A percentile compares a stretch with the other conserved stretches of the same genome.
phyloP scores from a whole-genome alignment of 2,113 vertebrate species.

The Notothenia coriiceps region DNA sequence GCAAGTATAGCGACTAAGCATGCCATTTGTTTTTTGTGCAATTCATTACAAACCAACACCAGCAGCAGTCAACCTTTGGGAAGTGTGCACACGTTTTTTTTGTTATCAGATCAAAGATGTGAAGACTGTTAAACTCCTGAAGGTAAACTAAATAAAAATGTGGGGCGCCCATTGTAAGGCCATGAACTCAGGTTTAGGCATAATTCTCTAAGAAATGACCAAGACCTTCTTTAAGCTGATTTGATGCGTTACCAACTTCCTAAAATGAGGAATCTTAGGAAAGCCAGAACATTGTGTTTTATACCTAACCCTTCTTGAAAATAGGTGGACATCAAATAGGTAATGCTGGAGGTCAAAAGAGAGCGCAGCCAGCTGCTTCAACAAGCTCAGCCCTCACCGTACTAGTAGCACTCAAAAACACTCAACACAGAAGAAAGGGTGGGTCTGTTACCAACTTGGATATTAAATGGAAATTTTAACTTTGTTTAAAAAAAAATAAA shows the following conservation, averaged over 20 bases:
- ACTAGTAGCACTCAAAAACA: slow-evolving; percentile 59
- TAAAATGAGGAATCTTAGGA: slow-evolving; percentile 34
- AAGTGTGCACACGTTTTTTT: slow-evolving; percentile 42
- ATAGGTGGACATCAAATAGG: slow-evolving; percentile 49
- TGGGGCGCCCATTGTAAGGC: slow-evolving; percentile 37
- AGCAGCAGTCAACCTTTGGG: slow-evolving; percentile 63
- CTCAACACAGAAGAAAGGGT: slow-evolving; percentile 36
- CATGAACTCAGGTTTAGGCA: slow-evolving; percentile 45
- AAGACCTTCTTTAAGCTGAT: slow-evolving; percentile 20
- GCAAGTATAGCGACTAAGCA: slow-evolving; percentile 67
- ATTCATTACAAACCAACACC: slow-evolving; percentile 65
- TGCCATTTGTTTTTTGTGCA: slow-evolving; percentile 72
- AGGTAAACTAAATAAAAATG: slow-evolving; percentile 56
- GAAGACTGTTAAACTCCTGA: slow-evolving; percentile 39
- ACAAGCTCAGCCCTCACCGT: slow-evolving; percentile 48
- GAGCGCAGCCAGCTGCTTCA: slow-evolving; percentile 51
- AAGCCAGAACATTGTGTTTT: slow-evolving; percentile 53
- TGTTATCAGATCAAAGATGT: slow-evolving; percentile 39
- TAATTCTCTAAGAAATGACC: slow-evolving; percentile 46
- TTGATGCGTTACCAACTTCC: slow-evolving; percentile 21
- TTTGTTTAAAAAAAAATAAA: slow-evolving; percentile 43
- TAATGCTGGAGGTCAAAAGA: slow-evolving; percentile 35
- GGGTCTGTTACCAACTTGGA: slow-evolving; percentile 30
- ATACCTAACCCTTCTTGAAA: slow-evolving; percentile 55
- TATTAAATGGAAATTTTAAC: slow-evolving; percentile 35